phyloP scores from a whole-genome alignment of 2,113 vertebrate species.

The Dipodomys merriami region DNA sequence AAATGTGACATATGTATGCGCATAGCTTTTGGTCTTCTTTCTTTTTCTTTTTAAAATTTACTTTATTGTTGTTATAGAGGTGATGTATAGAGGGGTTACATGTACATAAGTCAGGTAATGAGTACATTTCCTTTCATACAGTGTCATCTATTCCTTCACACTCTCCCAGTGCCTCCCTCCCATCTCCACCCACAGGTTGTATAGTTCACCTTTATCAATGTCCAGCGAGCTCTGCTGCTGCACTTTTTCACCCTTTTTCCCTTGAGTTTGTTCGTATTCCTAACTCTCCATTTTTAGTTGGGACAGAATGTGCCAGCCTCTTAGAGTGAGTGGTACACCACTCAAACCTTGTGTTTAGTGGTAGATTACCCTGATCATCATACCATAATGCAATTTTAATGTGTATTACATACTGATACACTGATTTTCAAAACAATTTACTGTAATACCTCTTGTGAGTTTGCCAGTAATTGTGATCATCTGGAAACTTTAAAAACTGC shows the following conservation, averaged over 20 bases:
- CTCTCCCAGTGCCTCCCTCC: too few relatives aligned
- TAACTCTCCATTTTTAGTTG: constrained; percentile 22
- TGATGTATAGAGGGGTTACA: too few relatives aligned
- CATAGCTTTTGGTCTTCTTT: background rate
- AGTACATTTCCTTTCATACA: too few relatives aligned
- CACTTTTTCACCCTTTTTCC: too few relatives aligned
- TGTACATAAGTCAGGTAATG: too few relatives aligned
- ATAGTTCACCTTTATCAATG: too few relatives aligned
- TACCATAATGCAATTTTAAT: constrained; percentile 37
- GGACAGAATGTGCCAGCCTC: background rate
- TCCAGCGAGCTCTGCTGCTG: too few relatives aligned
- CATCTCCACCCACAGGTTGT: too few relatives aligned
- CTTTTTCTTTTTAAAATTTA: background rate
- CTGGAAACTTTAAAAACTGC: background rate
- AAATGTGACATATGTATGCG: background rate
- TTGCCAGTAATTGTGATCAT: constrained; percentile 40
- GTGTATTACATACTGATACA: constrained; percentile 2
- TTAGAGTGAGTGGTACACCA: constrained; percentile 27
- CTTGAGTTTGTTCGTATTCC: background rate
- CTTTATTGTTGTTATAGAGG: too few relatives aligned
- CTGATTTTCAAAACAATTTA: constrained; percentile 17
- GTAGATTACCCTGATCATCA: constrained; percentile 29
- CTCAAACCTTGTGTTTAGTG: constrained; percentile 12
- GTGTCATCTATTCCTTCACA: too few relatives aligned
- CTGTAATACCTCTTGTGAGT: constrained; percentile 20